Conservation (phyloP, 2,797 vertebrate genomes). For the Corythornis leucogaster region DNA sequence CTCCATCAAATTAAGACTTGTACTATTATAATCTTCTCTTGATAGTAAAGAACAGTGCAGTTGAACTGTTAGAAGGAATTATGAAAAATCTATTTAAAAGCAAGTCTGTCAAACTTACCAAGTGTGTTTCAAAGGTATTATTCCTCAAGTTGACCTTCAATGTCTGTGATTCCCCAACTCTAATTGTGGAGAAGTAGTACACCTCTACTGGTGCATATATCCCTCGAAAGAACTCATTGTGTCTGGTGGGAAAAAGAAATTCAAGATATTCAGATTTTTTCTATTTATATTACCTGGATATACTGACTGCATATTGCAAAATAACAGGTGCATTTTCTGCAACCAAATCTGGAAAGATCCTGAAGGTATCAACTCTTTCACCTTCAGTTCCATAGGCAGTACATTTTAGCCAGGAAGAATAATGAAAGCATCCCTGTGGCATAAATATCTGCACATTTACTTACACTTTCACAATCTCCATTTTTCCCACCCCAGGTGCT, state of each 20-base stretch:
- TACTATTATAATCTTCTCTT: not conserved
- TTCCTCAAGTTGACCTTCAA: conserved; percentile 94
- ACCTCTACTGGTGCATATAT: conserved; percentile 88
- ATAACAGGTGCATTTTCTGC: not conserved
- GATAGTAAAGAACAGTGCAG: not conserved
- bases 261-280: conserved; percentile 7
- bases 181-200: conserved; percentile 87
- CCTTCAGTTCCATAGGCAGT: not conserved
- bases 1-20: not conserved
- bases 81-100: not conserved
- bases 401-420: not conserved
- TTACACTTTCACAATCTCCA: not conserved
- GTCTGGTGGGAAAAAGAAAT: conserved; percentile 69
- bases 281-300: not conserved
- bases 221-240: conserved; percentile 76
- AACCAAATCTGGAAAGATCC: not conserved
- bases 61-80: not conserved
- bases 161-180: conserved; percentile 82
- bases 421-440: not conserved
- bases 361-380: not conserved
- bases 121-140: conserved; percentile 85
- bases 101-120: conserved; percentile 78
- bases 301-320: not conserved
- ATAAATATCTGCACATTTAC: not conserved
- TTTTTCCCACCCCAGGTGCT: not conserved